Evolutionary conservation across 2,797 vertebrate genomes (phyloP).

Genomic region (Gobionotothen gibberifrons): DNA sequence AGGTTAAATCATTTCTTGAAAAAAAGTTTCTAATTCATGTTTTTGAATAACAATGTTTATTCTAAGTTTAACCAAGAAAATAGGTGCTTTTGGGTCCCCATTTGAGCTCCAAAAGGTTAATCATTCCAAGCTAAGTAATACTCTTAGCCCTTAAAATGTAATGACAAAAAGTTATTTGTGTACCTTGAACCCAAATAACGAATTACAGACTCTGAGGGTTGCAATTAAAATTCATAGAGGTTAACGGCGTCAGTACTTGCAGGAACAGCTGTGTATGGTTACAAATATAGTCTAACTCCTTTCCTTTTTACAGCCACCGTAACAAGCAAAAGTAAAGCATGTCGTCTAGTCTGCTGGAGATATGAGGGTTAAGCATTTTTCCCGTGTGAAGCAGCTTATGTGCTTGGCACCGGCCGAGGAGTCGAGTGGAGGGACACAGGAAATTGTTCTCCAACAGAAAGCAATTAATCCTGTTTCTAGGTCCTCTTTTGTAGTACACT

Average conservation of each 20-base stretch:
- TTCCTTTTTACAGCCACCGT: neutral
- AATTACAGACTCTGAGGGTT: too few species aligned
- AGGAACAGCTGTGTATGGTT: neutral
- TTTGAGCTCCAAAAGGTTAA: too few species aligned
- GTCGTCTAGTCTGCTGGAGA: neutral
- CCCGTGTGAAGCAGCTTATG: constrained; percentile 46
- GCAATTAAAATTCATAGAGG: too few species aligned
- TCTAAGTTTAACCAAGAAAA: too few species aligned
- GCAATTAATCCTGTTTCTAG: constrained; percentile 67
- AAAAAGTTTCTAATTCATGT: too few species aligned
- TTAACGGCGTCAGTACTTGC: too few species aligned
- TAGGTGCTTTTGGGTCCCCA: too few species aligned
- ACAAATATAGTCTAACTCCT: neutral
- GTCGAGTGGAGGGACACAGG: constrained; percentile 53
- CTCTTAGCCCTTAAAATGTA: too few species aligned
- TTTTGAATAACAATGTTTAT: too few species aligned
- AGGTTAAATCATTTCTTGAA: neutral
- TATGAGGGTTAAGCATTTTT: constrained; percentile 38
- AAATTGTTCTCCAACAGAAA: constrained; percentile 70
- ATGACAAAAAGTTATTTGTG: too few species aligned
- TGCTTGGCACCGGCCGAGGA: constrained; percentile 37
- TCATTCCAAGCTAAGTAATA: too few species aligned
- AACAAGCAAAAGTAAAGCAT: neutral
- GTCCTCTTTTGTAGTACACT: constrained; percentile 59
- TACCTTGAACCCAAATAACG: too few species aligned